Evolutionary conservation across 1,140 invertebrate species (phyloP).

Genomic region (Drosophila bipectinata): DNA sequence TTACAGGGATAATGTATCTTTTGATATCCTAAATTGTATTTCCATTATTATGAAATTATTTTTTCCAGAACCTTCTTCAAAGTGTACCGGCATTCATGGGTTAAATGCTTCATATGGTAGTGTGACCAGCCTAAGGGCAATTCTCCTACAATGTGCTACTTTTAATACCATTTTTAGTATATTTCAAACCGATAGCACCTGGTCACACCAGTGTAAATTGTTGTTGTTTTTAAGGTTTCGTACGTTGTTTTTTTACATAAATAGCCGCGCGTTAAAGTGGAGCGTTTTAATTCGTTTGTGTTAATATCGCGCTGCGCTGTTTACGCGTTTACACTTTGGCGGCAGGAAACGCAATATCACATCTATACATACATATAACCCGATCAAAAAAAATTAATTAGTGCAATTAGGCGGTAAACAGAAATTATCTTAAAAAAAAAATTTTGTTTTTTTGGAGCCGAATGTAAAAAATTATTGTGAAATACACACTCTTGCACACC

Average conservation of each 20-base stretch:
- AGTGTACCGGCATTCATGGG: not conserved
- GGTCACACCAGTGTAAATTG: slow-evolving; percentile 15
- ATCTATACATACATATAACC: not conserved
- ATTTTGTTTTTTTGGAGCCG: not conserved
- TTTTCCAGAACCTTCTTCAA: not conserved
- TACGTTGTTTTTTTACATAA: slow-evolving; percentile 33
- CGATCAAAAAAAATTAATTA: not conserved
- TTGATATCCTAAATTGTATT: not conserved
- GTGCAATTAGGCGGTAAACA: slow-evolving; percentile 3
- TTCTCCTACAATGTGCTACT: not conserved
- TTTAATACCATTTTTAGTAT: not conserved
- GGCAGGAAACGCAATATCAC: not conserved
- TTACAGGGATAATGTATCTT: not conserved
- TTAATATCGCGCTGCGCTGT: slow-evolving; percentile 50
- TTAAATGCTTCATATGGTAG: not conserved
- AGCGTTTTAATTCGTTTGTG: slow-evolving; percentile 55
- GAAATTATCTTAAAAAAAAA: not conserved
- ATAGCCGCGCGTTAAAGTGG: slow-evolving; percentile 51
- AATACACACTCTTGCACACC: slow-evolving; percentile 33
- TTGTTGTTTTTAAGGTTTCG: slow-evolving; percentile 7
- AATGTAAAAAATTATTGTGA: slow-evolving; percentile 45
- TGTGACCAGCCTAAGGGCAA: not conserved
- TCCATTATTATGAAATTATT: slow-evolving; percentile 4
- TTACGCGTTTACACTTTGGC: slow-evolving; percentile 9
- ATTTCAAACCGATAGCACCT: not conserved